These are phyloP conservation scores for Ectobius pallidus DNA, from an alignment of 2,888 invertebrate species.

Conservation along the genomic window DNA sequence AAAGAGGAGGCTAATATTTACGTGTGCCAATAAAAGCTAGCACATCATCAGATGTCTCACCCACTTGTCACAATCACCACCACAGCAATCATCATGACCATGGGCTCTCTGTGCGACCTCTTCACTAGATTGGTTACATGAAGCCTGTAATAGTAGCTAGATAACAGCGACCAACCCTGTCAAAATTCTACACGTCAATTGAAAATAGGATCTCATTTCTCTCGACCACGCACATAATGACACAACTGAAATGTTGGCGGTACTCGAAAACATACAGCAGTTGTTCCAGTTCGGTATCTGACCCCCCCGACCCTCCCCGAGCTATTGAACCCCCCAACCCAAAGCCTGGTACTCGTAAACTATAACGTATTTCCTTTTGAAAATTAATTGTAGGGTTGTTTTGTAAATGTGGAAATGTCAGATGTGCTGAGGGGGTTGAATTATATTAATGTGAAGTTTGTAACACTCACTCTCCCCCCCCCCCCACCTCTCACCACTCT, in stretches of 20 bases:
- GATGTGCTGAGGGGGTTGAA: slow-evolving; percentile 16
- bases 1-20: neutral
- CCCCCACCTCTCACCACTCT: neutral
- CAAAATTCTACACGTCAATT: slow-evolving; percentile 32
- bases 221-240: slow-evolving; percentile 4
- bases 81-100: neutral
- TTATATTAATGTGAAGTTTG: slow-evolving; percentile 23
- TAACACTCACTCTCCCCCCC: neutral
- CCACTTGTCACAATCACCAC: slow-evolving; percentile 13
- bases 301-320: neutral
- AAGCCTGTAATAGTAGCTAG: slow-evolving; percentile 10
- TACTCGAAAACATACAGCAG: slow-evolving; percentile 8
- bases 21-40: slow-evolving; percentile 29
- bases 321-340: neutral
- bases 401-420: slow-evolving; percentile 31
- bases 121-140: slow-evolving; percentile 27
- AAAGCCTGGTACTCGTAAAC: neutral
- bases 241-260: slow-evolving; percentile 11
- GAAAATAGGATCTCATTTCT: slow-evolving; percentile 23
- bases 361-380: slow-evolving; percentile 24
- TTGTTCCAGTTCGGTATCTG: slow-evolving; percentile 1
- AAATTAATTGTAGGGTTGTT: slow-evolving; percentile 30
- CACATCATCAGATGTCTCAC: slow-evolving; percentile 11
- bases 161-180: neutral
- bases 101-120: slow-evolving; percentile 10